These are phyloP conservation scores for Phymanthus crucifer DNA, from an alignment of 92 coral and sea anemone genomes.

Conservation along the genomic window DNA sequence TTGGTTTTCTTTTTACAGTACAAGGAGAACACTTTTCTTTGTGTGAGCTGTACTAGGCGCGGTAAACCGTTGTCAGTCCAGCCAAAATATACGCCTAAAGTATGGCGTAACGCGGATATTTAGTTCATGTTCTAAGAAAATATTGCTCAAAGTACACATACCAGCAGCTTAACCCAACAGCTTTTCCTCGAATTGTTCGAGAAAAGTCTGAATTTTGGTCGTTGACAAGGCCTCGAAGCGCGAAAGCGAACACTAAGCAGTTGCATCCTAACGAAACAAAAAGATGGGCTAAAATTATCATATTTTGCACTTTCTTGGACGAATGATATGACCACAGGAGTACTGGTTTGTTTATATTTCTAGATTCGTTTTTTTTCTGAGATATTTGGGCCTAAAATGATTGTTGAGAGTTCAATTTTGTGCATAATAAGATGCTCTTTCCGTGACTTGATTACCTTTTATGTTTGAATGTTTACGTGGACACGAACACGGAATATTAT, in stretches of 20 bases:
- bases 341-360: slow-evolving; percentile 40
- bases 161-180: background rate
- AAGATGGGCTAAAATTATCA: background rate
- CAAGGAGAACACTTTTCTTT: background rate
- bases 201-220: background rate
- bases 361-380: background rate
- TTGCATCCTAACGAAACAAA: background rate
- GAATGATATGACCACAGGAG: slow-evolving; percentile 43
- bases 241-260: background rate
- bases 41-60: slow-evolving; percentile 24
- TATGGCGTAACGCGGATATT: slow-evolving; percentile 25
- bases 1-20: slow-evolving; percentile 3
- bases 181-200: background rate
- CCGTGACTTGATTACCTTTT: background rate
- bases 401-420: background rate
- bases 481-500: background rate
- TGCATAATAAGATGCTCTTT: background rate
- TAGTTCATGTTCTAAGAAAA: slow-evolving; percentile 14
- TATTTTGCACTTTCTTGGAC: slow-evolving; percentile 22
- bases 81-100: background rate
- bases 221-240: slow-evolving; percentile 5
- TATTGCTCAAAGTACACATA: background rate
- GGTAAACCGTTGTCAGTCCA: slow-evolving; percentile 27
- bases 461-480: background rate
- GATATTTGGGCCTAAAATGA: background rate